phyloP scores from a whole-genome alignment of 2,888 invertebrate species.

The Philereme transversata region DNA sequence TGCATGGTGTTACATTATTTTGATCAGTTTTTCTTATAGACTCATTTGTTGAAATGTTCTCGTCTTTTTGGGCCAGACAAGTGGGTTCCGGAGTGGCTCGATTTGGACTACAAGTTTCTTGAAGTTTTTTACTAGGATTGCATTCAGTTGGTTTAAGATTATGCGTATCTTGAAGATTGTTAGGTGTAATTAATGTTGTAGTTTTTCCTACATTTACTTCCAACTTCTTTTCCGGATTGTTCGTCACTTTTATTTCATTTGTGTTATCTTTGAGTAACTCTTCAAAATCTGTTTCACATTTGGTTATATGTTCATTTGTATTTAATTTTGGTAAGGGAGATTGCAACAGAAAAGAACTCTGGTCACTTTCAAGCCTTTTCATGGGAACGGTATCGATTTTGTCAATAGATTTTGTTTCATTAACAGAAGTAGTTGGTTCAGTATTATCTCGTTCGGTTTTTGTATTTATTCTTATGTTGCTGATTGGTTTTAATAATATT shows the following conservation, averaged over 20 bases:
- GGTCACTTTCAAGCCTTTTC: conserved; percentile 44
- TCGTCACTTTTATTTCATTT: conserved; percentile 76
- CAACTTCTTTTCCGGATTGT: conserved; percentile 71
- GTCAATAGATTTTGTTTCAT: conserved; percentile 40
- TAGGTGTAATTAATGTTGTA: conserved; percentile 54
- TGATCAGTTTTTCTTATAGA: conserved; percentile 5
- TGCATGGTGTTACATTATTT: conserved; percentile 12
- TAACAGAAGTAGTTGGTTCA: conserved; percentile 18
- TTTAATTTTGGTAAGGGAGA: conserved; percentile 16
- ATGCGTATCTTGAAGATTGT: conserved; percentile 43
- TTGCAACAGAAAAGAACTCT: conserved; percentile 44
- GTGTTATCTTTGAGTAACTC: conserved; percentile 78
- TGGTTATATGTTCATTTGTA: conserved; percentile 49
- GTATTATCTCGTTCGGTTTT: conserved; percentile 55
- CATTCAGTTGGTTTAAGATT: conserved; percentile 32
- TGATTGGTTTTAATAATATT: conserved; percentile 63
- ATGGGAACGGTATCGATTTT: conserved; percentile 34
- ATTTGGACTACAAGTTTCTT: conserved; percentile 7
- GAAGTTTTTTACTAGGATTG: conserved; percentile 36
- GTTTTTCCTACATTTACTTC: conserved; percentile 73
- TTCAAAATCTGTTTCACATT: conserved; percentile 80
- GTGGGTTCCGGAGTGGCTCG: conserved; percentile 4
- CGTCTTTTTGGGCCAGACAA: conserved; percentile 10
- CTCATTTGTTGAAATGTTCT: conserved; percentile 4
- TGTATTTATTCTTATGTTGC: conserved; percentile 54